Percentiles rank a stretch among this genome's conserved stretches.
Conservation (phyloP, 2,888 invertebrate genomes). For the Coelogynopora nodosa region DNA sequence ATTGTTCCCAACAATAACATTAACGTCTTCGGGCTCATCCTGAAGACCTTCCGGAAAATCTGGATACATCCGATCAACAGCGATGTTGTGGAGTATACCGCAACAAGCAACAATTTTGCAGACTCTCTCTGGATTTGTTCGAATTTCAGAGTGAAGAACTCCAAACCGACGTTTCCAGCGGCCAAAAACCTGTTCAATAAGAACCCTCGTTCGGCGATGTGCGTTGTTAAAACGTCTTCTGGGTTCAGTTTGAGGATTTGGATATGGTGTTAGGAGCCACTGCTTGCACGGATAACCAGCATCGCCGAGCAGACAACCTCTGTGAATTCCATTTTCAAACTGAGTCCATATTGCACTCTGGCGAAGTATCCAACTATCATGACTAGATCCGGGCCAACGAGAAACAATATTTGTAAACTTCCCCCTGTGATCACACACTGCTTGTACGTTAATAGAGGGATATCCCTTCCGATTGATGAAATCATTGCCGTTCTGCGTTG, state of each 20-base stretch:
- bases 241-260: background rate
- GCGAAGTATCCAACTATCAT: background rate
- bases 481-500: background rate
- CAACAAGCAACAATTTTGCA: background rate
- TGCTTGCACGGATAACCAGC: background rate
- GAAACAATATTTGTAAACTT: background rate
- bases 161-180: conserved; percentile 2
- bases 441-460: background rate
- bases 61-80: background rate
- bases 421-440: background rate
- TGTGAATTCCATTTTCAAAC: background rate
- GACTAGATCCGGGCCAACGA: background rate
- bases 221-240: background rate
- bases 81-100: background rate
- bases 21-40: background rate
- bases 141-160: background rate
- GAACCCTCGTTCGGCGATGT: background rate
- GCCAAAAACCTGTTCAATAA: background rate
- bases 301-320: background rate
- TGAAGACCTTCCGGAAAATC: background rate
- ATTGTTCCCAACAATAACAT: background rate
- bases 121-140: background rate
- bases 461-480: background rate
- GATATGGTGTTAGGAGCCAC: background rate
- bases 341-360: background rate